Base-by-base conservation (phyloP, 1,140 invertebrate genomes). In the Diploscapter pachys region DNA sequence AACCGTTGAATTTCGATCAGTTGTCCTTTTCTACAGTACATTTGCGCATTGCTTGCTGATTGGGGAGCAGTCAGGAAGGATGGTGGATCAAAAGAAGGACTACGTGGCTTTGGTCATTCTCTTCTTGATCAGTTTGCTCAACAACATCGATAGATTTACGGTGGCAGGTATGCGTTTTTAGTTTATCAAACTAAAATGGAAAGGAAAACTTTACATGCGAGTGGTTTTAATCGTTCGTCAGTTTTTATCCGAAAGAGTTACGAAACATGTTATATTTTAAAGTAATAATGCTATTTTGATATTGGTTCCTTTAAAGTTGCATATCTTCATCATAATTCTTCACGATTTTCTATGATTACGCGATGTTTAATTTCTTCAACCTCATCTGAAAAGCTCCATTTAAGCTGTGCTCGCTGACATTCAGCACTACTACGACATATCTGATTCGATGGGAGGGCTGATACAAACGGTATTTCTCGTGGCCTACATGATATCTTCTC, bases 91-190 rank as follows among this genome's bases (percentile, higher is more conserved):
- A 9, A 65, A 74, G 64, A 4, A 65, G n/a, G 73, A 74, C n/a
- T 74, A 74, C 66, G 63, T 74, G 57, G 57, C 53, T 62, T 65
- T 64, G 8, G 64, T 64, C 56, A 65, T 72, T 4, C 75, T 76
- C 54, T 71, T 71, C 54, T 31, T 76, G n/a, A 73, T 76, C 13
- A 78, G 76, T 77, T 59, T 78, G n/a, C 67, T 78, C 3, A 78
- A 78, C 64, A 75, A 78, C 64, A 66, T 78, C 3, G 77, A 78
- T 56, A 31, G 77, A 71, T 78, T 71, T 52, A 77, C 77, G 2
- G 77, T 79, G 9, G 66, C 77, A 31, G 75, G 71, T 72, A 51
- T 31, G 31, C 31, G 1, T 31, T 31, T 31, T 31, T 31, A 31
- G 31, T 31, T 31, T 31, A 31, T 31, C 31, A 31, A 31, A 31